These are phyloP conservation scores for Calyptomena viridis DNA, from an alignment of 2,113 vertebrate species.

Conservation along the genomic window DNA sequence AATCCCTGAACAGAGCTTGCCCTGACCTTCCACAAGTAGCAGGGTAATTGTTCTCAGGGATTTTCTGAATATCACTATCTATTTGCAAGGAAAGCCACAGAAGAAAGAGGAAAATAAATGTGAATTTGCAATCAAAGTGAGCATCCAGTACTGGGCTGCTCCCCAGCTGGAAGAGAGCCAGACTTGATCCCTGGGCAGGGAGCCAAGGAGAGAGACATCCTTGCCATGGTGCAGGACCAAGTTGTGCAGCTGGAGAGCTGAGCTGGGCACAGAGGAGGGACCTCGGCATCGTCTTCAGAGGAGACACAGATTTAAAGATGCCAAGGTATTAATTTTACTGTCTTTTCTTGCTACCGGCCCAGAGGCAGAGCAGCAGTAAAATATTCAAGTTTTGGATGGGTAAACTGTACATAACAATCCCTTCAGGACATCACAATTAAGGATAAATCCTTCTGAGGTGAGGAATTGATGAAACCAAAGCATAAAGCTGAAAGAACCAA, in stretches of 20 bases:
- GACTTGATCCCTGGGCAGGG: background rate
- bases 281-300: background rate
- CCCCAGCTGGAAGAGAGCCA: constrained; percentile 42
- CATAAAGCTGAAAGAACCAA: background rate
- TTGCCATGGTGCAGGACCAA: background rate
- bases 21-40: constrained; percentile 55
- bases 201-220: constrained; percentile 9
- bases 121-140: constrained; percentile 12
- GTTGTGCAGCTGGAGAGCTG: background rate
- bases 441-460: background rate
- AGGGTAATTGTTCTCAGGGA: background rate
- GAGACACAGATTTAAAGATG: background rate
- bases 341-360: background rate
- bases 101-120: constrained; percentile 12
- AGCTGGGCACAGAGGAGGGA: background rate
- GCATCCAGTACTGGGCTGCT: background rate
- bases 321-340: background rate
- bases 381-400: background rate
- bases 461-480: background rate
- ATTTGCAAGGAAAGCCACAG: background rate
- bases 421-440: background rate
- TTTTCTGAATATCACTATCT: constrained; percentile 38
- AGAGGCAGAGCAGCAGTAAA: background rate
- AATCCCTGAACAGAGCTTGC: constrained; percentile 4
- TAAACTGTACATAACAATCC: background rate